Evolutionary conservation across 2,113 vertebrate species (phyloP), one percentile per base, ranked within the genome.

Genomic region (Centropus unirufus): DNA sequence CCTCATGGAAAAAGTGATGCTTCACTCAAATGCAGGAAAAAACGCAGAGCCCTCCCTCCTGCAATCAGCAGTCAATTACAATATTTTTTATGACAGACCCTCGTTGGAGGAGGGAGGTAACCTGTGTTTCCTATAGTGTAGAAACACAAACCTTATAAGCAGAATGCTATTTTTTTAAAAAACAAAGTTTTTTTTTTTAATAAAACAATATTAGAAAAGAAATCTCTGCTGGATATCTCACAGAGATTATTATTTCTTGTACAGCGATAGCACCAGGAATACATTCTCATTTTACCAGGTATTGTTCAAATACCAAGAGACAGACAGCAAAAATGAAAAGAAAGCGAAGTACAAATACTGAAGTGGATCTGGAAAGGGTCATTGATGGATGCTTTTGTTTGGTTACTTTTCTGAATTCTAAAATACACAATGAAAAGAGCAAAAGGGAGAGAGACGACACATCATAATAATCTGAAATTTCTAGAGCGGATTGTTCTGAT

Each of bases 331-430:
- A 82, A 67, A 59, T 84, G 44, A 84, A 75, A 87, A 52, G 81
- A 95, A 82, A 87, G 67, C 32, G 27, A 83, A 90, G 30, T 57
- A 20, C 75, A 82, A 85, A 68, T 72, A 79, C 62, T 66, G 78
- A 82, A 52, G 82, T 47, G 36, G 44, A 49, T 61, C 84, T 80
- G 54, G 54, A 93, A 94, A 96, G 87, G 87, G 93, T 95, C 93
- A 57, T 7, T 59, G n/a, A 47, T 32, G 57, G 74, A 76, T 67
- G 54, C 34, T 95, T 91, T 79, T 55, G 17, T 74, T 30, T 87
- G 66, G 44, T 79, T 85, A 32, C 66, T 90, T 64, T 68, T 64
- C 62, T 87, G 58, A 73, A 72, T 87, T 82, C 58, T 55, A 69
- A 85, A 85, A 49, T n/a, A 52, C 21, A 54, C n/a, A 73, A 44